Percentiles rank a stretch among this genome's conserved stretches.
Conservation (phyloP, 2,113 vertebrate genomes). For the Baryphthengus martii region DNA sequence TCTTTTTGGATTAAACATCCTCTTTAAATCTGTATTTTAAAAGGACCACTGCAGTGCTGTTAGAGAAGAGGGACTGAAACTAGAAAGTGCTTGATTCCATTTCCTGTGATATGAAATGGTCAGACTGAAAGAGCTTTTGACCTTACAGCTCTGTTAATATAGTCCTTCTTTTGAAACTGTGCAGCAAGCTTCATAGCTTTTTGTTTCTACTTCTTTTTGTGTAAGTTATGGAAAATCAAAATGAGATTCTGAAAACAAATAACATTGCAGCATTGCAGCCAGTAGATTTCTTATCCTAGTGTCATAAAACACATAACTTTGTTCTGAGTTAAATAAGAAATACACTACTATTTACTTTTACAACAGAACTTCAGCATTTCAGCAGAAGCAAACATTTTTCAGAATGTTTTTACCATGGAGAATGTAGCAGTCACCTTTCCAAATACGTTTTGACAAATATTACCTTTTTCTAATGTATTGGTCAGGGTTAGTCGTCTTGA, state of each 20-base stretch:
- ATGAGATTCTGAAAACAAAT: neutral
- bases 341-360: neutral
- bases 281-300: neutral
- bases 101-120: neutral
- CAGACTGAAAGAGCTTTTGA: neutral
- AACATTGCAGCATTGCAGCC: neutral
- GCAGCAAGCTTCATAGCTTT: neutral
- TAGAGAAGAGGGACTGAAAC: neutral
- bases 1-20: neutral
- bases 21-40: neutral
- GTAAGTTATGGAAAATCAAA: neutral
- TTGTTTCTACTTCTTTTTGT: neutral
- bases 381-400: neutral
- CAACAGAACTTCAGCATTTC: neutral
- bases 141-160: neutral
- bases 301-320: neutral
- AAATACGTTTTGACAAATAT: neutral
- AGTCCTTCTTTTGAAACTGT: neutral
- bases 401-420: neutral
- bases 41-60: neutral
- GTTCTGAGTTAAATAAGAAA: neutral
- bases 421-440: neutral
- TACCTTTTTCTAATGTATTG: neutral
- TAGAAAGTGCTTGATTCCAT: neutral
- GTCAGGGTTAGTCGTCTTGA: neutral